Base-by-base conservation (phyloP, 2,888 invertebrate genomes). In the Cheilosia pagana region DNA sequence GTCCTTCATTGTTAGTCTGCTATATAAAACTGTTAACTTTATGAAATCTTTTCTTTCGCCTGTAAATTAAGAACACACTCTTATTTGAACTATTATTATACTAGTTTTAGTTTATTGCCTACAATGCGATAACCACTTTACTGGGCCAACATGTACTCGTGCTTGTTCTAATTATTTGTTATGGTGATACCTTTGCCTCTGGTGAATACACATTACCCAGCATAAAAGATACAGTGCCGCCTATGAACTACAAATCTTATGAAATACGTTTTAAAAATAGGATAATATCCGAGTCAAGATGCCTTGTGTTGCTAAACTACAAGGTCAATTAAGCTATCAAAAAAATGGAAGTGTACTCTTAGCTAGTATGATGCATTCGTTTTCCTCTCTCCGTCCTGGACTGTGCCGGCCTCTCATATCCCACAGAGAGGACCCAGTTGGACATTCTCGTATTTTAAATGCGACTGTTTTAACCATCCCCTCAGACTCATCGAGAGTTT, bases 401-500 rank as follows among this genome's bases (percentile, higher is more conserved):
- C 62, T 62, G 6, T 60, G 21, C 10, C 50, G 68, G 6, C 55
- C 62, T 57, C 74, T 19, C 62, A 70, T 63, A 16, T 81, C 71
- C 19, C 39, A 48, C 1, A 41, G 52, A 12, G 65, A 6, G 8
- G 16, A 48, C 0, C 81, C 65, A 6, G 62, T 43, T 14, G 82
- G 77, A 5, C 35, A 45, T 2, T 48, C 31, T 21, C 67, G 35
- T 12, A 59, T 77, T 25, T 82, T 82, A 39, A 60, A 50, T 35
- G 82, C 82, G 16, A 82, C 72, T 4, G 77, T 82, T 10, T 82
- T 82, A 0, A 82, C 50, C 60, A 82, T 77, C 0, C 76, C 76
- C 19, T 82, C 82, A 2, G 82, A 82, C 52, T 82, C 82, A 14
- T 82, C 82, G 0, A 82, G 55, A 1, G 82, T 82, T 21, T 82